Evolutionary conservation across 2,888 invertebrate genomes (phyloP).

Genomic region (Patella pellucida): DNA sequence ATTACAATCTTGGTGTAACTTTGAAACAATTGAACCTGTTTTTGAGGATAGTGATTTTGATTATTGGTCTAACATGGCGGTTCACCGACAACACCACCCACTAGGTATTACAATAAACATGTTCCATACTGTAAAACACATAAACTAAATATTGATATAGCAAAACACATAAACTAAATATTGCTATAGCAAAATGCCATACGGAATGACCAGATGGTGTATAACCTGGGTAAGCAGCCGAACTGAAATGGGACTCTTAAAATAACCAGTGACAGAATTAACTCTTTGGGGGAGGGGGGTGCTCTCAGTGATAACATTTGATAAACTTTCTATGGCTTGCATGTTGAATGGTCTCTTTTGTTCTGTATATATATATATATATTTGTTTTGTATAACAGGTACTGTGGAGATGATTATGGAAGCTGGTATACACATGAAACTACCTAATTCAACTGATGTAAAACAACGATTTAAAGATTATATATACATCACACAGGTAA

Average conservation of each 20-base stretch:
- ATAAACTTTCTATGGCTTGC: too few species aligned
- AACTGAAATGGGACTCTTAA: too few species aligned
- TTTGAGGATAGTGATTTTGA: slow-evolving; percentile 65
- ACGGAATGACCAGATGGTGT: too few species aligned
- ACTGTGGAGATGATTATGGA: slow-evolving; percentile 67
- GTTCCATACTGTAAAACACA: background rate
- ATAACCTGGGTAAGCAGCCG: too few species aligned
- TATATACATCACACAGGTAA: slow-evolving; percentile 88
- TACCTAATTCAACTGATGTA: slow-evolving; percentile 72
- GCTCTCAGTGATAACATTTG: too few species aligned
- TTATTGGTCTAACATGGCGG: slow-evolving; percentile 76
- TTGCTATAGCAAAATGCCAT: too few species aligned
- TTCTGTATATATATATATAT: too few species aligned
- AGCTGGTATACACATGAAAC: slow-evolving; percentile 75
- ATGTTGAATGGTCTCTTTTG: too few species aligned
- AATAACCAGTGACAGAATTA: too few species aligned
- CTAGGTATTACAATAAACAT: slow-evolving; percentile 75
- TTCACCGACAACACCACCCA: slow-evolving; percentile 89
- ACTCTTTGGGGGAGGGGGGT: too few species aligned
- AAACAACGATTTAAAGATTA: slow-evolving; percentile 77
- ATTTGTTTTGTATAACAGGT: slow-evolving; percentile 77
- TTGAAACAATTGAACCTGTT: slow-evolving; percentile 76
- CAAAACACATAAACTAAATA: too few species aligned
- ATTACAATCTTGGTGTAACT: slow-evolving; percentile 88
- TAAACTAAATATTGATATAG: too few species aligned